These are phyloP conservation scores for Sebastes variabilis DNA, from an alignment of 2,797 vertebrate species.

Conservation along the genomic window DNA sequence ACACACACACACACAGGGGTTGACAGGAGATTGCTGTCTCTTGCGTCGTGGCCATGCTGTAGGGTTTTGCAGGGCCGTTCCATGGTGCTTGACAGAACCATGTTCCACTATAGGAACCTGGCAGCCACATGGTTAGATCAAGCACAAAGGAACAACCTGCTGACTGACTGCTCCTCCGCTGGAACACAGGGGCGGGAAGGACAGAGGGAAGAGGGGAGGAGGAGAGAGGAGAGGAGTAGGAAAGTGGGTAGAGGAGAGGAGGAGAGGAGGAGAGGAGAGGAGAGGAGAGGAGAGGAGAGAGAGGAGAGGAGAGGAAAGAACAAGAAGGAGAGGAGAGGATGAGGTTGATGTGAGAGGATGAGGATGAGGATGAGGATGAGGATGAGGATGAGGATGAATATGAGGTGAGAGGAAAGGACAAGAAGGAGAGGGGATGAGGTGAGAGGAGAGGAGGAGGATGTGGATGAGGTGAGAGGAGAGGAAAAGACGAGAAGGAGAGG, in stretches of 20 bases:
- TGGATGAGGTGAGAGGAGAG: too few relatives aligned
- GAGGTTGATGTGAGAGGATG: too few relatives aligned
- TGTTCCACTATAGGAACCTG: conserved; percentile 97
- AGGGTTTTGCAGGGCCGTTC: conserved; percentile 97
- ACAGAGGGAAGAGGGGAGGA: conserved; percentile 27
- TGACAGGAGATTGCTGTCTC: conserved; percentile 71
- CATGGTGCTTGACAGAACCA: conserved; percentile 99
- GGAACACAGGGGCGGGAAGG: conserved; percentile 88
- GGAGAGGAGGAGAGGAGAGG: background rate
- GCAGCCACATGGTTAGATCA: conserved; percentile 99
- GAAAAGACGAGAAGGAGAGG: background rate
- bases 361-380: too few relatives aligned
- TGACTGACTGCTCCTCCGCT: conserved; percentile 91
- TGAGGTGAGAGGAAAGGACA: too few relatives aligned
- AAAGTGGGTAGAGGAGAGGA: conserved; percentile 62
- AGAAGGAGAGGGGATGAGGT: too few relatives aligned
- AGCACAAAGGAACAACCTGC: conserved; percentile 99
- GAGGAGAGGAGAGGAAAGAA: background rate
- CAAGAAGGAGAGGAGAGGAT: background rate
- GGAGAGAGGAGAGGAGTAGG: conserved; percentile 21
- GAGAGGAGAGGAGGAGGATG: too few relatives aligned
- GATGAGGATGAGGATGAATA: too few relatives aligned
- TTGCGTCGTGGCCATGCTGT: conserved; percentile 94
- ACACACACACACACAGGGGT: conserved; percentile 40
- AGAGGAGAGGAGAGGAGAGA: background rate